Evolutionary conservation across 2,797 vertebrate genomes (phyloP).

Genomic region (Oryzias dopingdopingensis): DNA sequence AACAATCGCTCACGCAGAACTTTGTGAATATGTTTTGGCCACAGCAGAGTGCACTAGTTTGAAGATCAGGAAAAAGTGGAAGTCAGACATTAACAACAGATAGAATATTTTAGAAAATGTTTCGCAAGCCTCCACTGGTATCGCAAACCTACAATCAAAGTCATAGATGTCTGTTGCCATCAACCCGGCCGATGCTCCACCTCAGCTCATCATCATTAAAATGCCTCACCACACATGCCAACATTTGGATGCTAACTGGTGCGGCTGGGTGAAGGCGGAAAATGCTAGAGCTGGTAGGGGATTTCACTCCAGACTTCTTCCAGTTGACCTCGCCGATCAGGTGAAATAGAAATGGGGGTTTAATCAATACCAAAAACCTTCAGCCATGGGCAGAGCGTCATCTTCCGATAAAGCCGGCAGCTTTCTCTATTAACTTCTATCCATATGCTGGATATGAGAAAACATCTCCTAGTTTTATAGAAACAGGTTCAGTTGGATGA

Average conservation of each 20-base stretch:
- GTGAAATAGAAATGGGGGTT: constrained; percentile 56
- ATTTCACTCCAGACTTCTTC: constrained; percentile 49
- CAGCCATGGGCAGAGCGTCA: constrained; percentile 58
- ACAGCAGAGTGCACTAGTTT: constrained; percentile 6
- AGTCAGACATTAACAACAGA: constrained; percentile 5
- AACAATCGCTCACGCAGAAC: constrained; percentile 58
- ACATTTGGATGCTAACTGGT: constrained; percentile 42
- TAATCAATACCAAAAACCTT: constrained; percentile 75
- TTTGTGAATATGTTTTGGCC: constrained; percentile 25
- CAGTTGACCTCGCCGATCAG: constrained; percentile 61
- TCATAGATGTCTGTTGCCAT: constrained; percentile 33
- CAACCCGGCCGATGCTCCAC: constrained; percentile 32
- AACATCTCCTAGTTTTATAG: constrained; percentile 38
- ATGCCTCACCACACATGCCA: constrained; percentile 46
- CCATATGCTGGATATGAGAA: constrained; percentile 45
- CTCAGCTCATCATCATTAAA: constrained; percentile 52
- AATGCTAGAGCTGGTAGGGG: constrained; percentile 44
- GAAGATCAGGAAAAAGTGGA: constrained; percentile 20
- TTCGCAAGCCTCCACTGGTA: neutral
- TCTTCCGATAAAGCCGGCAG: constrained; percentile 59
- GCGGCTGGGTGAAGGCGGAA: constrained; percentile 42
- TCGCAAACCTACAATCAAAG: constrained; percentile 14
- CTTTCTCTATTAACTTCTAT: constrained; percentile 53
- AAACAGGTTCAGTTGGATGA: constrained; percentile 56
- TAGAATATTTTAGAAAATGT: neutral